Evolutionary conservation across 2,888 invertebrate species (phyloP).

Genomic region (Lottia scabra): DNA sequence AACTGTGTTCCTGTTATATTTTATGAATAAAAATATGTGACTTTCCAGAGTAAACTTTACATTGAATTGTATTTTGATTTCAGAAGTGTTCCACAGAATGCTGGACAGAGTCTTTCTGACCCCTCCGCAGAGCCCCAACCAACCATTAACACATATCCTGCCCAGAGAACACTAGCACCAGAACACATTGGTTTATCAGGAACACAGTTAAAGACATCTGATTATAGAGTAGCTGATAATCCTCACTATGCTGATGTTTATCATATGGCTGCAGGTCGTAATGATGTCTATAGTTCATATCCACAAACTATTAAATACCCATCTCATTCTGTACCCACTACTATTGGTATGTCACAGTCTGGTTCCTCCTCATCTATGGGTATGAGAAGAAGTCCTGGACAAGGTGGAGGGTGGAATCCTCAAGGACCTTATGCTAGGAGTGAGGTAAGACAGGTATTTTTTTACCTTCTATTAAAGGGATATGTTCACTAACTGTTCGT

Average conservation of each 20-base stretch:
- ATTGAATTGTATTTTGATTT: neutral
- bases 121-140: conserved; percentile 47
- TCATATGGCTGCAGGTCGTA: conserved; percentile 29
- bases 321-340: conserved; percentile 44
- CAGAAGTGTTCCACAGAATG: conserved; percentile 55
- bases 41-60: too few species aligned
- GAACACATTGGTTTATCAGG: conserved; percentile 44
- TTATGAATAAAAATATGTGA: too few species aligned
- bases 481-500: too few species aligned
- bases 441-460: conserved; percentile 37
- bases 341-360: conserved; percentile 43
- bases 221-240: conserved; percentile 41
- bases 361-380: conserved; percentile 35
- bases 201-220: conserved; percentile 34
- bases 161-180: conserved; percentile 41
- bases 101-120: conserved; percentile 40
- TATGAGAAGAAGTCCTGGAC: conserved; percentile 50
- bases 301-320: conserved; percentile 56
- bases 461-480: too few species aligned
- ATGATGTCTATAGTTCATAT: conserved; percentile 46
- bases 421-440: conserved; percentile 48
- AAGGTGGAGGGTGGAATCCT: conserved; percentile 47
- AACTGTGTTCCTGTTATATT: too few species aligned
- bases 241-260: conserved; percentile 33
- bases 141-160: conserved; percentile 44